These are phyloP conservation scores for Steinernema scapterisci DNA, from an alignment of 2,888 invertebrate genomes.

Conservation along the genomic window DNA sequence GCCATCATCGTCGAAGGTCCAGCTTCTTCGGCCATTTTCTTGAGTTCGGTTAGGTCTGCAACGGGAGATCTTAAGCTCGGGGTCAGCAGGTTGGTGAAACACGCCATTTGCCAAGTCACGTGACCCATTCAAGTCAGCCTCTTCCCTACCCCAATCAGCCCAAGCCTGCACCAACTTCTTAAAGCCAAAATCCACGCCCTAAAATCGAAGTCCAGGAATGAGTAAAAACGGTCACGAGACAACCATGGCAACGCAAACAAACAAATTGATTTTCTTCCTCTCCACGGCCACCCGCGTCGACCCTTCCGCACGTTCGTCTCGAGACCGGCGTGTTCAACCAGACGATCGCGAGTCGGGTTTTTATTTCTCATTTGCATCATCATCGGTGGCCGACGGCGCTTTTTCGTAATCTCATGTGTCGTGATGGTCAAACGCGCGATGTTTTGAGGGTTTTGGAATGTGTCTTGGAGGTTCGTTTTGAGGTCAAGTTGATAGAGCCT, in stretches of 20 bases:
- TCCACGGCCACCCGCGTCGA: neutral
- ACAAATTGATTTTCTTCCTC: conserved; percentile 5
- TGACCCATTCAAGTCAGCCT: neutral
- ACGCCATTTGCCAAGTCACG: too few relatives aligned
- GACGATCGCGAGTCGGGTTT: neutral
- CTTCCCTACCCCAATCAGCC: too few relatives aligned
- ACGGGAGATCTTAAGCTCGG: too few relatives aligned
- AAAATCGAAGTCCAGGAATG: neutral
- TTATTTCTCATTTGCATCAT: conserved; percentile 27
- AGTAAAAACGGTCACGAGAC: neutral
- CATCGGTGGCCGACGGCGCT: neutral
- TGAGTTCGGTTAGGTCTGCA: neutral
- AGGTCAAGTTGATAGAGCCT: neutral
- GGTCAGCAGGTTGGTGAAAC: too few relatives aligned
- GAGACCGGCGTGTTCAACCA: conserved; percentile 3
- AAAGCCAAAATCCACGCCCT: neutral
- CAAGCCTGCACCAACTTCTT: too few relatives aligned
- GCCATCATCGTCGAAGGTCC: conserved; percentile 19
- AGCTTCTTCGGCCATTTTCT: conserved; percentile 5
- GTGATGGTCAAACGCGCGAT: neutral
- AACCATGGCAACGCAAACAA: neutral
- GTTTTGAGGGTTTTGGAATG: neutral
- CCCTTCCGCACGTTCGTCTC: neutral
- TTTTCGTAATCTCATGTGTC: neutral
- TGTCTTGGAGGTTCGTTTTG: neutral